Evolutionary conservation across 2,113 vertebrate species (phyloP).

Genomic region (Alexandromys fortis): DNA sequence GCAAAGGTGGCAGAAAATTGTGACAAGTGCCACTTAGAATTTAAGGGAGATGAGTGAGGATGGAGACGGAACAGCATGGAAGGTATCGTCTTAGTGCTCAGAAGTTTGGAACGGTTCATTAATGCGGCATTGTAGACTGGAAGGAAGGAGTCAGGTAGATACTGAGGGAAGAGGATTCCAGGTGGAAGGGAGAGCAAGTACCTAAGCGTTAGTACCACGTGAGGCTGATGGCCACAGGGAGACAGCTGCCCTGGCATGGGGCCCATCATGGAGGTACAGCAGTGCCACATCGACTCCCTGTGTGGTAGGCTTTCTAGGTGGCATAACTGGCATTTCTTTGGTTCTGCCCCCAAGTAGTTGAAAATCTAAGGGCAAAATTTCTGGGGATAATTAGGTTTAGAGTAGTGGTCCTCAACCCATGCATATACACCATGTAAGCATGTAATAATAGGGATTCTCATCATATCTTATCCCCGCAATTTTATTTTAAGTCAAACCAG

Average conservation of each 20-base stretch:
- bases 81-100: neutral
- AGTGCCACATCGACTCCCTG: neutral
- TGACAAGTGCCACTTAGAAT: neutral
- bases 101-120: neutral
- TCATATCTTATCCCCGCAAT: neutral
- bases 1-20: neutral
- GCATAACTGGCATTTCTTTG: neutral
- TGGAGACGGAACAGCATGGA: neutral
- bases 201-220: accelerated
- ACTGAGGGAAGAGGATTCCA: neutral
- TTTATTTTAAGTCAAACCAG: neutral
- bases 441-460: neutral
- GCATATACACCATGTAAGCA: neutral
- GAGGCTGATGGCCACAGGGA: neutral
- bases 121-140: neutral
- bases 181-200: neutral
- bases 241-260: neutral
- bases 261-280: too few relatives aligned
- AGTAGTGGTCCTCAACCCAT: neutral
- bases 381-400: neutral
- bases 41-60: neutral
- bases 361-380: neutral
- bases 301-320: too few relatives aligned
- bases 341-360: neutral
- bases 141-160: neutral